Conservation (phyloP, 2,797 vertebrate species). For the Antrozous pallidus region DNA sequence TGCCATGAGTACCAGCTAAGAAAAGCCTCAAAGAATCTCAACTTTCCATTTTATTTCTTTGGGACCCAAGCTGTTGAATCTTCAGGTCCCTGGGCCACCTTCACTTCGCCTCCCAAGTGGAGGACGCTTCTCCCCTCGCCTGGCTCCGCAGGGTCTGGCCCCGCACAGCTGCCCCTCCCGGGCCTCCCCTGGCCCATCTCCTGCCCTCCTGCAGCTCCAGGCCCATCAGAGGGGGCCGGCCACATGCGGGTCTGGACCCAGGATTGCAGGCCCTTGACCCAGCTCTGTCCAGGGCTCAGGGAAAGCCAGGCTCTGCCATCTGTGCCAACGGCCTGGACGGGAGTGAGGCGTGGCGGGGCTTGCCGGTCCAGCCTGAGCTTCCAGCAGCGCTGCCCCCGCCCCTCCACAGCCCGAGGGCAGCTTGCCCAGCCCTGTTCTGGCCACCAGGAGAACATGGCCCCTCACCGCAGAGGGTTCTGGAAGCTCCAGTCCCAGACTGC, state of each 20-base stretch:
- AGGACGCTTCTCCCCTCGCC: background rate
- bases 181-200: background rate
- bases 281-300: background rate
- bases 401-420: background rate
- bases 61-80: background rate
- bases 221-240: background rate
- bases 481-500: background rate
- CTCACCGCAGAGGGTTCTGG: background rate
- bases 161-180: background rate
- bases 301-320: background rate
- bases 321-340: background rate
- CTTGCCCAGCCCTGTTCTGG: background rate
- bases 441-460: fast-evolving
- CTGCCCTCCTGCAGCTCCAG: background rate
- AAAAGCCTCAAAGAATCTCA: fast-evolving
- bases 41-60: background rate
- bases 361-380: background rate
- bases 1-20: background rate
- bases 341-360: fast-evolving
- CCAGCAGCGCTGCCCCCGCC: background rate
- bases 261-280: background rate
- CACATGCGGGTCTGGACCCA: background rate
- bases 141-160: background rate
- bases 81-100: background rate
- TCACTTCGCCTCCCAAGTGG: background rate